Percentiles rank a stretch among this genome's conserved stretches.
These are phyloP conservation scores for Urocyon cinereoargenteus DNA, from an alignment of 2,797 vertebrate species.

Conservation along the genomic window DNA sequence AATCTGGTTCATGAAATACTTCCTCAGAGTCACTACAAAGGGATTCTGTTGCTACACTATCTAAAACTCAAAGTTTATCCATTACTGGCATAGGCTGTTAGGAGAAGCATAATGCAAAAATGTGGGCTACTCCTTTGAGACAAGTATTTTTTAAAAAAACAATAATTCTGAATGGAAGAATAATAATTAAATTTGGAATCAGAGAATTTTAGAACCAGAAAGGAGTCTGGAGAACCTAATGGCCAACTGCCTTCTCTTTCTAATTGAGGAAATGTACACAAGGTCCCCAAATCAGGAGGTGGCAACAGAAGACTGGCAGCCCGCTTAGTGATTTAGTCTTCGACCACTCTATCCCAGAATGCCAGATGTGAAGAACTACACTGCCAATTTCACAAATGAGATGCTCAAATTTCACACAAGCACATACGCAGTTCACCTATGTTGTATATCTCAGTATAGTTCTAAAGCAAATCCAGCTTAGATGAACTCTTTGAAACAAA, in stretches of 20 bases:
- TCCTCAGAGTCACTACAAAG: not conserved
- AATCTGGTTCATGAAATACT: not conserved
- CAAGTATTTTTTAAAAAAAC: not conserved
- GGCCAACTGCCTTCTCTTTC: not conserved
- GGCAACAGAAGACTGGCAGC: not conserved
- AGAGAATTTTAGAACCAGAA: not conserved
- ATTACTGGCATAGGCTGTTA: not conserved
- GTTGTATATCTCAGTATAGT: not conserved
- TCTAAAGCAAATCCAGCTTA: not conserved
- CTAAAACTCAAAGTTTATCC: constrained; percentile 41
- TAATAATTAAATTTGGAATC: constrained; percentile 4
- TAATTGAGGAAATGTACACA: not conserved
- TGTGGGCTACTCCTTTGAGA: not conserved
- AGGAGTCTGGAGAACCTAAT: not conserved
- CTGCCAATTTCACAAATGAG: not conserved
- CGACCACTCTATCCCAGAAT: not conserved
- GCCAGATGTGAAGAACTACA: not conserved
- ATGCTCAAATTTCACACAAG: not conserved
- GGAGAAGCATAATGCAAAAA: constrained; percentile 27
- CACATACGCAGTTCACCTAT: not conserved
- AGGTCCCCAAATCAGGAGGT: not conserved
- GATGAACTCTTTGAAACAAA: not conserved
- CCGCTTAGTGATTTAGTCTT: not conserved
- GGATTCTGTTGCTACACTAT: not conserved
- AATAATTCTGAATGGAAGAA: not conserved